phyloP scores from a whole-genome alignment of 2,888 invertebrate species.

The Parnassius smintheus region DNA sequence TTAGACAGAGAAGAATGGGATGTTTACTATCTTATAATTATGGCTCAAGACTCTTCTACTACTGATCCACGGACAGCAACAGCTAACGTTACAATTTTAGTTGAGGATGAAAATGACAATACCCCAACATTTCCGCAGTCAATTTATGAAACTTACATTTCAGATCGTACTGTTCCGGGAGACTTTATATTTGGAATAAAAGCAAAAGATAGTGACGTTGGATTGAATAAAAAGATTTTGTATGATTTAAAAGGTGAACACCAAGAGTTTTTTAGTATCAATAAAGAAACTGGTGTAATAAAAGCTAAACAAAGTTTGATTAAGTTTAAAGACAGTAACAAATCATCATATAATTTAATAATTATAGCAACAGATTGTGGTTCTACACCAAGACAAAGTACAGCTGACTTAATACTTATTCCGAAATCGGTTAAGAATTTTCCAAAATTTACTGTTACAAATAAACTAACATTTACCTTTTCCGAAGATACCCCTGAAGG shows the following conservation, averaged over 20 bases:
- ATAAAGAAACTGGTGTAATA: conserved; percentile 92
- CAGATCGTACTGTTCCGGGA: conserved; percentile 89
- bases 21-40: conserved; percentile 89
- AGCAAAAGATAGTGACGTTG: conserved; percentile 91
- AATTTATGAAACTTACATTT: conserved; percentile 89
- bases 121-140: conserved; percentile 88
- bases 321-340: conserved; percentile 72
- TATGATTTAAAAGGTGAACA: conserved; percentile 91
- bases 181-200: conserved; percentile 95
- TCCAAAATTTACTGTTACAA: conserved; percentile 87
- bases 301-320: conserved; percentile 87
- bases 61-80: conserved; percentile 92
- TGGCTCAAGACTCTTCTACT: conserved; percentile 94
- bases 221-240: conserved; percentile 88
- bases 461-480: conserved; percentile 87
- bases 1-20: conserved; percentile 91
- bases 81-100: conserved; percentile 89
- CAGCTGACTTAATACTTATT: conserved; percentile 88
- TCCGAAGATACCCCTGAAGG: conserved; percentile 90
- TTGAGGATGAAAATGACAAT: conserved; percentile 93
- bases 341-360: conserved; percentile 84
- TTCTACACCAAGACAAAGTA: conserved; percentile 83
- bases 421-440: conserved; percentile 89
- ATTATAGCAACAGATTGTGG: conserved; percentile 93
- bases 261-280: conserved; percentile 88